Evolutionary conservation across 2,113 vertebrate genomes (phyloP), one percentile per base, ranked within the genome.

Genomic region (Phyllostomus hastatus): DNA sequence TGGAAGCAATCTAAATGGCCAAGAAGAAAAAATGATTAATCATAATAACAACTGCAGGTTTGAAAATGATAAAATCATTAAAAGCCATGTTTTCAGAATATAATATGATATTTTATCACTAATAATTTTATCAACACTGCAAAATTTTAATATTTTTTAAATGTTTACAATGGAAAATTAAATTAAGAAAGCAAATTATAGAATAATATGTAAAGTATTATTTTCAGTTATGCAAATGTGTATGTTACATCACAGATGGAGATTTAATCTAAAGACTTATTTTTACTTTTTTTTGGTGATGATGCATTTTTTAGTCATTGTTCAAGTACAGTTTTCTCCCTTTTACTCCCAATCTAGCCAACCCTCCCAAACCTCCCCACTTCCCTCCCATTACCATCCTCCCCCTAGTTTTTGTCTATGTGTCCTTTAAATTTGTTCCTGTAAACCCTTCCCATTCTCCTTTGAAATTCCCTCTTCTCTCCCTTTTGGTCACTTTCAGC

Each of bases 141-240:
- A 31, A 94, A 43, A 76, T 75, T 90, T 82, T 83, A n/a, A 75
- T 81, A 72, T 31, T 93, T 93, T 24, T 31, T 91, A 87, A 93
- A 64, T 94, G 10, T 78, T 90, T 41, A 59, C 7, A 85, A 76
- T 64, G 19, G 52, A 94, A 94, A 92, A 93, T 48, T 93, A 54
- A 90, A 35, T 52, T 87, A 61, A 61, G 24, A 82, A 35, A 76
- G 5, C 11, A 95, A 43, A 43, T 69, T 67, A 90, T 8, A 78
- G 31, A 90, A 75, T 73, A 54, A 72, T 6, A 46, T 26, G n/a
- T 33, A 33, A 96, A 81, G 61, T 43, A 20, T 52, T 17, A 61
- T 95, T 81, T 96, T 57, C 31, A 76, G 70, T 41, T 89, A 78
- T 85, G 59, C 43, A 72, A 91, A 72, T 88, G 35, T 70, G 4